Evolutionary conservation across 2,113 vertebrate species (phyloP).

Genomic region (Anhinga anhinga): DNA sequence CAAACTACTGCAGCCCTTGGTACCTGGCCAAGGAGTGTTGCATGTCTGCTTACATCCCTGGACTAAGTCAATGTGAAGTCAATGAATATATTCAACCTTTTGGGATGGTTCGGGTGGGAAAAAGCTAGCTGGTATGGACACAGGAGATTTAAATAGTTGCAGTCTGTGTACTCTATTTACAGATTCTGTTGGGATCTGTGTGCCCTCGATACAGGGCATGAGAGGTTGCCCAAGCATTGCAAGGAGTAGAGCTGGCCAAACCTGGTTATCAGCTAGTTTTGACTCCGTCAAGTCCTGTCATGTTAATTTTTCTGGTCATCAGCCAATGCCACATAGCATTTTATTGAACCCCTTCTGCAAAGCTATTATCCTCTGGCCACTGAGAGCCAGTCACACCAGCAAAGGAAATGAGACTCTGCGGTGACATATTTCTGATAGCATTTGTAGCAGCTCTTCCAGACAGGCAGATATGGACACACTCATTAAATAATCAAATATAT

Average conservation of each 20-base stretch:
- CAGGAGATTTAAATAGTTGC: not conserved
- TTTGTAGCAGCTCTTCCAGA: not conserved
- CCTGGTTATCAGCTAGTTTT: not conserved
- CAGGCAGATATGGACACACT: not conserved
- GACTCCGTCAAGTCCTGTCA: not conserved
- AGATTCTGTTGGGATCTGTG: accelerated
- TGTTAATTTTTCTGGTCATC: not conserved
- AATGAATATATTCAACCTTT: not conserved
- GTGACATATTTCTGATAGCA: not conserved
- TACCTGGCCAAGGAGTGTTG: not conserved
- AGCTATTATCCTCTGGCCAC: not conserved
- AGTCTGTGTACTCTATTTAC: not conserved
- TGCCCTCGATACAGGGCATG: not conserved
- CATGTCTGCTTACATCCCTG: not conserved
- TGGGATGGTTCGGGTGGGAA: not conserved
- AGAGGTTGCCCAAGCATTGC: not conserved
- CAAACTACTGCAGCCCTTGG: not conserved
- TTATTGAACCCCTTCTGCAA: not conserved
- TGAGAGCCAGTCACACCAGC: not conserved
- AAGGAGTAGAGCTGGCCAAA: not conserved
- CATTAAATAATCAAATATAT: constrained; percentile 31
- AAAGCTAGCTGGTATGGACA: not conserved
- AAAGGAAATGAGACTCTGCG: not conserved
- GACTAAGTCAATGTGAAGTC: accelerated
- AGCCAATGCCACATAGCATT: not conserved